A percentile compares a stretch with the other conserved stretches of the same genome.
These are phyloP conservation scores for Ornithoptera priamus DNA, from an alignment of 2,888 invertebrate genomes.

Conservation along the genomic window DNA sequence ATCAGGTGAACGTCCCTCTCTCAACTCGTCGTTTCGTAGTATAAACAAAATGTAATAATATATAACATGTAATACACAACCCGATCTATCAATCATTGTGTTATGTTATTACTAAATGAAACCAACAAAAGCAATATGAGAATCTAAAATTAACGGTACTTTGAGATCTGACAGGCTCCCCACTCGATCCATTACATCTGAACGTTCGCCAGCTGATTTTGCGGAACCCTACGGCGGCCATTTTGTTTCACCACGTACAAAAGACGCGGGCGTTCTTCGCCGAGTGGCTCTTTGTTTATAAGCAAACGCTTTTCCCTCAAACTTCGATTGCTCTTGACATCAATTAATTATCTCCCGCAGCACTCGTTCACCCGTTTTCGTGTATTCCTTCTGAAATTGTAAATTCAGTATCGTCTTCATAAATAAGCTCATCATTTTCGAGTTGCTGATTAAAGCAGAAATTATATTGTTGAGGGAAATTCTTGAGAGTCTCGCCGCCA, in stretches of 20 bases:
- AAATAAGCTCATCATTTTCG: slow-evolving; percentile 20
- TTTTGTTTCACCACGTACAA: slow-evolving; percentile 22
- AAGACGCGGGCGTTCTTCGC: slow-evolving; percentile 9
- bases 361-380: slow-evolving; percentile 9
- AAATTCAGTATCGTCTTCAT: slow-evolving; percentile 5
- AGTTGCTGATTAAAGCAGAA: not conserved
- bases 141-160: not conserved
- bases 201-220: slow-evolving; percentile 5
- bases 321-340: slow-evolving; percentile 26
- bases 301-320: slow-evolving; percentile 32
- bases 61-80: not conserved
- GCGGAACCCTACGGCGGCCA: slow-evolving; percentile 7
- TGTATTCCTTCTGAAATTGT: slow-evolving; percentile 21
- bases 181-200: slow-evolving; percentile 5
- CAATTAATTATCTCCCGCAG: slow-evolving; percentile 26
- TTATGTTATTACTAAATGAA: too few relatives aligned
- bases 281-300: slow-evolving; percentile 37
- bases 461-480: not conserved
- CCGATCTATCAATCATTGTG: too few relatives aligned
- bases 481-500: not conserved
- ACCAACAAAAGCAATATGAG: not conserved
- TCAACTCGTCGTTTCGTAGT: too few relatives aligned
- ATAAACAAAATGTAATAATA: not conserved
- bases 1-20: too few relatives aligned
- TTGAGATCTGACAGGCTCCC: not conserved